Evolutionary conservation across 2,888 invertebrate species (phyloP), one percentile per base, ranked within the genome.

Genomic region (Chydorus sphaericus): DNA sequence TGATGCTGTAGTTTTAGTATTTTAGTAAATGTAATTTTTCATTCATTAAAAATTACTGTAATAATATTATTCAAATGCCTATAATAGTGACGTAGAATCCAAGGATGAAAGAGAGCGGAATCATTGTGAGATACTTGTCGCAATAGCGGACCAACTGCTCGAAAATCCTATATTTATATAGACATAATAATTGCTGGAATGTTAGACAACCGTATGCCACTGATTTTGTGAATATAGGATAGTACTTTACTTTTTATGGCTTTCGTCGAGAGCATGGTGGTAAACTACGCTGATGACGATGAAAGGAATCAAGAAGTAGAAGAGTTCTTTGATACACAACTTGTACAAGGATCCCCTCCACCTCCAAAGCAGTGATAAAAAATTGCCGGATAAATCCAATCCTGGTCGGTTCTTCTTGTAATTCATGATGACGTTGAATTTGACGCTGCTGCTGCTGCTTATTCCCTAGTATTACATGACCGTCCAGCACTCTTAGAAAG

Each of bases 321-420:
- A 57, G 37, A 77, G 68, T 65, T 77, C 77, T 57, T 74, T 65
- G 67, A 76, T 76, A 59, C 77, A 74, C 57, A 77, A 70, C 63
- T 77, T 77, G 68, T 76, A 77, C 33, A 77, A 70, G 57, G 75
- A 75, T 48, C 77, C 77, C 59, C 71, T 68, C 77, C 77, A 77
- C 71, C 75, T 74, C 66, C 76, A 74, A 50, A 77, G 69, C 26
- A 77, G 70, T 31, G 75, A 69, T 52, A 76, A 76, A 66, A 77
- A 77, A 57, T 77, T 77, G 59, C 76, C 76, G 62, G 74, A 44
- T 28, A 44, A 44, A 23, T 44, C 44, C 18, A 44, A 23, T 23
- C 44, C 44, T 23, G 44, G 44, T n/a, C n/a, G n/a, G 4, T 23
- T 44, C 26, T 44, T 44, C 26, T 44, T 44, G 23, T 26, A 14